Base-by-base conservation (phyloP, 2,888 invertebrate species). In the Stegana nigrithorax region DNA sequence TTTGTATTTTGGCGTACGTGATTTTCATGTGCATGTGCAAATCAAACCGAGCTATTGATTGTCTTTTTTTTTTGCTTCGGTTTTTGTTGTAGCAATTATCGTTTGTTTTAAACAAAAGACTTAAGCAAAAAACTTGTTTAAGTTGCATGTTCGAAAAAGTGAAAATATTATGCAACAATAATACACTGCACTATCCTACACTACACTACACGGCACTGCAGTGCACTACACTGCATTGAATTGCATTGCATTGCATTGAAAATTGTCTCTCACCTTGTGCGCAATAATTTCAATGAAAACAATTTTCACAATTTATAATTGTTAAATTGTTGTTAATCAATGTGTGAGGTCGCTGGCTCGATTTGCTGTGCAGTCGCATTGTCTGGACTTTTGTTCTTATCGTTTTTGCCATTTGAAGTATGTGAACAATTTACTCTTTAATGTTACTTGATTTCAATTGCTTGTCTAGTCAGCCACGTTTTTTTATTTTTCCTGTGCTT, bases 261-360 rank as follows among this genome's bases (percentile, higher is more conserved):
- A n/a, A n/a, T n/a, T 27, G 55, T 56, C 45, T 61, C 57, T 72
- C 61, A 73, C 76, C 78, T 78, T 75, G 75, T 65, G 65, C 70
- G 64, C 75, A 67, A 67, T 67, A 67, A 66, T 66, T 60, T 67
- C 67, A 73, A 64, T 71, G 67, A 65, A 70, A 39, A 69, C 65
- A 65, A 69, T 69, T 72, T 72, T 70, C 67, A 65, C 62, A 67
- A 70, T 69, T 75, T 70, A 62, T 68, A 68, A 69, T 73, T 66
- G 66, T 36, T 29, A 59, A 36, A 55, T 55, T 55, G 53, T 32
- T 55, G 53, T 21, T 55, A 55, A 55, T 55, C 53, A 55, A 55
- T 55, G 19, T 50, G 50, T 26, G 50, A 50, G 26, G 26, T 45
- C 45, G 21, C 12, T 21, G 14, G 39, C 14, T 39, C 17, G 39